Conservation (phyloP, 2,888 invertebrate genomes). For the Octonoba sinensis region DNA sequence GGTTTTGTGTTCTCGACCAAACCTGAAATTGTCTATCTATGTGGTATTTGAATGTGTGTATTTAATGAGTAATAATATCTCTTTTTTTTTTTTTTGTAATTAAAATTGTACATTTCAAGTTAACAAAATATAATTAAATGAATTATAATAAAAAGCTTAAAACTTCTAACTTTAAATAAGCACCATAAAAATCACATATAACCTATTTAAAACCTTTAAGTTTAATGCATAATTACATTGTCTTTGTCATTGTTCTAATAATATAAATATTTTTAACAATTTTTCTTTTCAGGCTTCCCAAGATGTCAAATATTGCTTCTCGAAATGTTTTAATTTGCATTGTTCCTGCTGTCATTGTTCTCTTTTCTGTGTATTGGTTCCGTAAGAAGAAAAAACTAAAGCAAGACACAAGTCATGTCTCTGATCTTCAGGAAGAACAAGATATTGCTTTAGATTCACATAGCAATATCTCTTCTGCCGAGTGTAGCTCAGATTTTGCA, state of each 20-base stretch:
- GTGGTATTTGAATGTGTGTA: too few species aligned
- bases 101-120: too few species aligned
- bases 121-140: too few species aligned
- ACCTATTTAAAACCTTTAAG: background rate
- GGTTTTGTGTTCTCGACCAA: too few species aligned
- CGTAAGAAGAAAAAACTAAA: slow-evolving; percentile 56
- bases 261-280: background rate
- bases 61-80: too few species aligned
- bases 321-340: slow-evolving; percentile 39
- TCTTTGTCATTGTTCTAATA: slow-evolving; percentile 1
- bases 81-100: too few species aligned
- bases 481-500: slow-evolving; percentile 29
- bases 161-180: too few species aligned
- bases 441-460: background rate
- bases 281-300: too few species aligned
- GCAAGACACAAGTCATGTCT: background rate
- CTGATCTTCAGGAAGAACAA: background rate
- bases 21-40: too few species aligned
- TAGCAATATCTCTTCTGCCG: background rate
- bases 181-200: too few species aligned
- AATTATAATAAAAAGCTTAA: too few species aligned
- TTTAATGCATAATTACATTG: background rate
- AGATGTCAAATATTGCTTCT: slow-evolving; percentile 45
- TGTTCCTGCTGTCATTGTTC: slow-evolving; percentile 49
- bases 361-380: slow-evolving; percentile 58